phyloP scores from a whole-genome alignment of 2,888 invertebrate genomes.

The Ormyrus labotus region DNA sequence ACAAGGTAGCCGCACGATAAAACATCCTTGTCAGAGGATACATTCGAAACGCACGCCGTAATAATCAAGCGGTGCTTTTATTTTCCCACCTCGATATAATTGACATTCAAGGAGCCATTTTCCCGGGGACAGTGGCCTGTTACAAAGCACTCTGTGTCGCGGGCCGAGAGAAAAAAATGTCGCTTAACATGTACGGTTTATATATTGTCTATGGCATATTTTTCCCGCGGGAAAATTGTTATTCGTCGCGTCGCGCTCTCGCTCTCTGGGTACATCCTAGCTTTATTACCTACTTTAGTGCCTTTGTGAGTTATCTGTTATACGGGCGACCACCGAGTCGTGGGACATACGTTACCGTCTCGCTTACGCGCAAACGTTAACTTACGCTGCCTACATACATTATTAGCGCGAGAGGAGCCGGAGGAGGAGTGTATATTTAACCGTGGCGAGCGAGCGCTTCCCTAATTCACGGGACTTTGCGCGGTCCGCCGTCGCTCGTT shows the following conservation, averaged over 20 bases:
- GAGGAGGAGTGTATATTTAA: constrained; percentile 58
- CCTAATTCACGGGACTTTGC: constrained; percentile 60
- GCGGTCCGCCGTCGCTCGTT: constrained; percentile 32
- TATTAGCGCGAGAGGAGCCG: constrained; percentile 56
- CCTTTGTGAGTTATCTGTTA: constrained; percentile 59
- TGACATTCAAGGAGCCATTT: constrained; percentile 39
- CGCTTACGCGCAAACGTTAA: constrained; percentile 54
- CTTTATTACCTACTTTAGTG: constrained; percentile 59
- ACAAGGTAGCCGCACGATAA: background rate
- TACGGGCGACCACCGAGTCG: constrained; percentile 60
- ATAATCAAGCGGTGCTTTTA: constrained; percentile 15
- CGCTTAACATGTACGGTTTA: background rate
- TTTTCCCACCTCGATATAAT: constrained; percentile 28
- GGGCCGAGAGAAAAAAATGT: background rate
- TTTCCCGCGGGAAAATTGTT: constrained; percentile 52
- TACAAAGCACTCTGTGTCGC: background rate
- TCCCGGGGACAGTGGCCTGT: constrained; percentile 18
- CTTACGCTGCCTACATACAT: constrained; percentile 62
- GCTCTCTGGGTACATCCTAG: constrained; percentile 12
- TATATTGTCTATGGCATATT: constrained; percentile 47
- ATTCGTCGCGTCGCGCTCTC: constrained; percentile 35
- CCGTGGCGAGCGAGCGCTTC: constrained; percentile 55
- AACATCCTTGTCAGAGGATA: background rate
- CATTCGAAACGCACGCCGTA: background rate
- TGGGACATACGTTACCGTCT: constrained; percentile 58